Percentiles rank a stretch among this genome's conserved stretches.
These are phyloP conservation scores for Dryoscopus gambensis DNA, from an alignment of 2,113 vertebrate genomes.

Conservation along the genomic window DNA sequence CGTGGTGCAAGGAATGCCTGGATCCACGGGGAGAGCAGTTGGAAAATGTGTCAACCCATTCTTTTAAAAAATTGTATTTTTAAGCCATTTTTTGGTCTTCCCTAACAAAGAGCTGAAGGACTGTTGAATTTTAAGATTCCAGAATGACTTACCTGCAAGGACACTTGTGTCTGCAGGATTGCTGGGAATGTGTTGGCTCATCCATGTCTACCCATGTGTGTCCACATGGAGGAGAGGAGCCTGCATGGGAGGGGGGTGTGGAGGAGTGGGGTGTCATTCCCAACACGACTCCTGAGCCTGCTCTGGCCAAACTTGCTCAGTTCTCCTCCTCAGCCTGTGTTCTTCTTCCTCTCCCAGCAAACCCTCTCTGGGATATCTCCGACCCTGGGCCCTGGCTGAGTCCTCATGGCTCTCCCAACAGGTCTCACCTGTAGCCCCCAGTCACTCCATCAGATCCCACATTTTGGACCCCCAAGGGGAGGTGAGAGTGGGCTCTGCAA, in stretches of 20 bases:
- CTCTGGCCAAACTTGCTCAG: neutral
- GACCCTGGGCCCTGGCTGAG: accelerated
- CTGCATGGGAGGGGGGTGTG: accelerated
- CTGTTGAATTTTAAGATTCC: neutral
- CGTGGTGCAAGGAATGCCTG: neutral
- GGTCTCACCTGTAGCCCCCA: accelerated
- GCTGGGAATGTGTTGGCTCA: neutral
- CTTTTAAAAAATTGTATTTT: neutral
- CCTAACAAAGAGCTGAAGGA: neutral
- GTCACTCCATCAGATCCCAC: neutral
- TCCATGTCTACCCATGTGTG: neutral
- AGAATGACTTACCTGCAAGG: neutral
- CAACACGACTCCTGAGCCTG: accelerated
- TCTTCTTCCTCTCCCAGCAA: neutral
- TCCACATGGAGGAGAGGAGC: neutral
- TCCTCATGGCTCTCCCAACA: neutral
- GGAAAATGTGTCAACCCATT: neutral
- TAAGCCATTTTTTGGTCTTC: neutral
- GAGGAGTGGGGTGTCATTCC: neutral
- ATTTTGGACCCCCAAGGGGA: neutral
- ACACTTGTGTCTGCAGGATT: neutral
- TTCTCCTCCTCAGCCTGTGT: neutral
- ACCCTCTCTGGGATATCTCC: neutral
- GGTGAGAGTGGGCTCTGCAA: neutral
- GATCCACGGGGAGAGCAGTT: neutral